Conservation (phyloP, 92 coral and sea anemone species). For the Palythoa grandiflora region DNA sequence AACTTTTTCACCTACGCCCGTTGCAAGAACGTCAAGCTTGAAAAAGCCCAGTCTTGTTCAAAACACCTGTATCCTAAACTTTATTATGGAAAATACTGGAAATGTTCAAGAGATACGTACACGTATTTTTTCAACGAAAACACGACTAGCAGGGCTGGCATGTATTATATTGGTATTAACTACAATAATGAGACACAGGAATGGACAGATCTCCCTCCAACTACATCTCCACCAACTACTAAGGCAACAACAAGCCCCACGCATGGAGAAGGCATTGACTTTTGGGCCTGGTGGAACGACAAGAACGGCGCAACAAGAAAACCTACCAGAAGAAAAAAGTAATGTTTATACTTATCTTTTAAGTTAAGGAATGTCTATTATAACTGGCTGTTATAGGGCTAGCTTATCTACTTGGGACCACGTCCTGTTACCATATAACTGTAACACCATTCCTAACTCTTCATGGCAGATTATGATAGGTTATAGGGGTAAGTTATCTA, state of each 20-base stretch:
- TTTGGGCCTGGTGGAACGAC: too few species aligned
- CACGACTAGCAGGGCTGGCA: slow-evolving; percentile 12
- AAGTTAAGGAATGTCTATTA: too few species aligned
- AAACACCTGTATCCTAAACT: slow-evolving; percentile 2
- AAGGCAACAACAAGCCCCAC: background rate
- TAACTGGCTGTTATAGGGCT: too few species aligned
- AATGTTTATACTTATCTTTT: too few species aligned
- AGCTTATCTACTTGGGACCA: too few species aligned
- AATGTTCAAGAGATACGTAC: slow-evolving; percentile 23
- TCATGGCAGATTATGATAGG: too few species aligned
- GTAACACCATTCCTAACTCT: too few species aligned
- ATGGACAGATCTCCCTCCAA: slow-evolving; percentile 34
- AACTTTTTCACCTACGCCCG: background rate
- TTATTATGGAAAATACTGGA: slow-evolving; percentile 28
- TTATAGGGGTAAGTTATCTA: too few species aligned
- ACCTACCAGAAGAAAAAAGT: too few species aligned
- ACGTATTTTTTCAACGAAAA: slow-evolving; percentile 31
- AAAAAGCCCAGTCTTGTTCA: slow-evolving; percentile 2
- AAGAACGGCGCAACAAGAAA: too few species aligned
- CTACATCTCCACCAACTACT: background rate
- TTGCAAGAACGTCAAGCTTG: background rate
- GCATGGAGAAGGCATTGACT: too few species aligned
- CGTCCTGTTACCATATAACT: too few species aligned
- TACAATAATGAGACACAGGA: slow-evolving; percentile 26
- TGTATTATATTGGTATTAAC: slow-evolving; percentile 28